Conservation (phyloP, 1,140 invertebrate species). For the Acarapis woodi region DNA sequence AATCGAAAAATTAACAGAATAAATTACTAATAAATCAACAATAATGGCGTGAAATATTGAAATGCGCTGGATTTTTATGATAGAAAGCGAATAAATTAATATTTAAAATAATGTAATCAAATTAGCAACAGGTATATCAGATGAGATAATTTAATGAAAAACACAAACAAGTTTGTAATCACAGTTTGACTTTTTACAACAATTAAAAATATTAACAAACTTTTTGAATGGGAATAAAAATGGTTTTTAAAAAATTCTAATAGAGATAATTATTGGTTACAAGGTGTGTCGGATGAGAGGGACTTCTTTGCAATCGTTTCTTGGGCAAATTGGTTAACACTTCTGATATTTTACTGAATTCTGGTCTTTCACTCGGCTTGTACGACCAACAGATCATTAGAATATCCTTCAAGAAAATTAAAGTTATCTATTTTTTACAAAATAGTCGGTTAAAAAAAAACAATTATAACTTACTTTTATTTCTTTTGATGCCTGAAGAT, state of each 20-base stretch:
- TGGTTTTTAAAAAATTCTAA: too few species aligned
- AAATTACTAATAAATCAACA: not conserved
- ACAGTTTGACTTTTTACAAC: too few species aligned
- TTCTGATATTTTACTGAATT: slow-evolving; percentile 53
- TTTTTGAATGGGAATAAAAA: too few species aligned
- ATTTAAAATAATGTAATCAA: not conserved
- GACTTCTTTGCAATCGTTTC: slow-evolving; percentile 74
- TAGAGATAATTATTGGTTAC: too few species aligned
- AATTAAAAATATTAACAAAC: too few species aligned
- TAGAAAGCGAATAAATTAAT: too few species aligned
- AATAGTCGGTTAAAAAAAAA: not conserved
- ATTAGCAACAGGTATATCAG: slow-evolving; percentile 38
- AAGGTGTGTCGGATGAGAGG: slow-evolving; percentile 81
- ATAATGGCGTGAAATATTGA: too few species aligned
- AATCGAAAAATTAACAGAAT: not conserved
- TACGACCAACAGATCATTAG: slow-evolving; percentile 88
- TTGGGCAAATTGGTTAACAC: slow-evolving; percentile 66
- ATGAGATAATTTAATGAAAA: too few species aligned
- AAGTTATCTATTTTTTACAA: not conserved
- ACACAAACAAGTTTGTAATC: too few species aligned
- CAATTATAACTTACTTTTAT: slow-evolving; percentile 67
- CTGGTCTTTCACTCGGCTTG: slow-evolving; percentile 44
- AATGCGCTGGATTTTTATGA: too few species aligned
- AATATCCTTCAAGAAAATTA: slow-evolving; percentile 39
- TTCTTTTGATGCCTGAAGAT: slow-evolving; percentile 74